A percentile compares a stretch with the other conserved stretches of the same genome.
Conservation (phyloP, 1,140 invertebrate genomes). For the Conus betulinus region DNA sequence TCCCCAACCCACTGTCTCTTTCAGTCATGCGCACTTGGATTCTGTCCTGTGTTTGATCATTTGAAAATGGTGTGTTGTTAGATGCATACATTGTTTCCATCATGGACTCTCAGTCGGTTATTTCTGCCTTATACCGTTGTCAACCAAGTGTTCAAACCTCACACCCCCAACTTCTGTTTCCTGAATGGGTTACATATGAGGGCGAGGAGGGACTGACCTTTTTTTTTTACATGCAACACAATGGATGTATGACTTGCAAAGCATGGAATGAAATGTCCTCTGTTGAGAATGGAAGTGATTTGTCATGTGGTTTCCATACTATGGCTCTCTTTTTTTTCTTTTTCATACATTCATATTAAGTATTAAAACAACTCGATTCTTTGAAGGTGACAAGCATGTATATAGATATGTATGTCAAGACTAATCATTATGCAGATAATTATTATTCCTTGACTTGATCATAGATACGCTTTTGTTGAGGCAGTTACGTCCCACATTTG, state of each 20-base stretch:
- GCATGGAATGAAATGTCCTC: background rate
- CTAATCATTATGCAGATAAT: background rate
- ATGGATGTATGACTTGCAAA: background rate
- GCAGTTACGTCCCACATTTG: background rate
- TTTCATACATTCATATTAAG: background rate
- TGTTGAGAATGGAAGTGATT: background rate
- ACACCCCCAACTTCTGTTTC: background rate
- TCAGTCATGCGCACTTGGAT: background rate
- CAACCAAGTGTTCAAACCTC: background rate
- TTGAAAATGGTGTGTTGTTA: background rate
- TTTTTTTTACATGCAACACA: background rate
- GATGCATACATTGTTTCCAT: background rate
- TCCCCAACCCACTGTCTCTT: background rate
- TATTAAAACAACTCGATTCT: too few species aligned
- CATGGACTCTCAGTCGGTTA: background rate
- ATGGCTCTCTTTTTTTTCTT: background rate
- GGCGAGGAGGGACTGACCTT: background rate
- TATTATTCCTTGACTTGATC: background rate
- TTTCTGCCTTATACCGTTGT: slow-evolving; percentile 3
- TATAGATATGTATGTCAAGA: background rate
- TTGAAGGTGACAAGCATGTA: background rate
- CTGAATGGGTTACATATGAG: background rate
- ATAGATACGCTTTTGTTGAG: background rate
- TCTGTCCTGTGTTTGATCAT: background rate
- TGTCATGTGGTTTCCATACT: background rate